These are phyloP conservation scores for Cyprinodon tularosa DNA, from an alignment of 2,113 vertebrate species.

Conservation along the genomic window DNA sequence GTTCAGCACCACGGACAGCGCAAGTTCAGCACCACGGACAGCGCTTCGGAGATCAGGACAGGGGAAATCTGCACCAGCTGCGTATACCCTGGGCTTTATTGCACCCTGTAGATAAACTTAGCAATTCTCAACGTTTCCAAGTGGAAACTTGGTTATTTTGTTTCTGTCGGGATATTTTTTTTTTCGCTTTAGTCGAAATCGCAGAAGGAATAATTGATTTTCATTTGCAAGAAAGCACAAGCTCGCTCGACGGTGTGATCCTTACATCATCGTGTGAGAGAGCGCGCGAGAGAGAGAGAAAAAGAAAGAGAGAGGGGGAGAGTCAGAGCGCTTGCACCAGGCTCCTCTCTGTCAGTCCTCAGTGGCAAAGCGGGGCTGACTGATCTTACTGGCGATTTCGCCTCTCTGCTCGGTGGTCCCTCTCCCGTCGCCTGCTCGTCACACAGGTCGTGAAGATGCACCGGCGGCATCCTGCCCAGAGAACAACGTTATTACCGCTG, in stretches of 20 bases:
- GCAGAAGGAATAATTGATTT: slow-evolving; percentile 37
- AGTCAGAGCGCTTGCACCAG: slow-evolving; percentile 44
- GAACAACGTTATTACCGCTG: slow-evolving; percentile 56
- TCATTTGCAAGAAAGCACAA: slow-evolving; percentile 22
- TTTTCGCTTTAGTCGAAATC: not conserved
- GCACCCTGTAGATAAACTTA: not conserved
- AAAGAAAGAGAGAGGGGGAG: slow-evolving; percentile 1
- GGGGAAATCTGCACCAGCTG: slow-evolving; percentile 4
- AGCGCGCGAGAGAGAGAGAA: not conserved
- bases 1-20: slow-evolving; percentile 70
- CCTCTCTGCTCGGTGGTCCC: slow-evolving; percentile 28
- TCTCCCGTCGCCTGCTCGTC: slow-evolving; percentile 28
- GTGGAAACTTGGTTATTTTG: slow-evolving; percentile 10
- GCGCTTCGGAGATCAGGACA: not conserved
- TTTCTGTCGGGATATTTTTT: not conserved
- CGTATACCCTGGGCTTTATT: slow-evolving; percentile 14
- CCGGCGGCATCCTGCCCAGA: slow-evolving; percentile 64
- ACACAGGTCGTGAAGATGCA: slow-evolving; percentile 69
- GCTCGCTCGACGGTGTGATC: slow-evolving; percentile 49
- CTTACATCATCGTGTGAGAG: slow-evolving; percentile 63
- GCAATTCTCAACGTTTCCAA: not conserved
- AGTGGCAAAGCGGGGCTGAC: slow-evolving; percentile 55
- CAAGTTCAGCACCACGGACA: slow-evolving; percentile 31
- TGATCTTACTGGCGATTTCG: slow-evolving; percentile 45
- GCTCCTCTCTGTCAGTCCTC: slow-evolving; percentile 65